Percentiles rank a stretch among this genome's conserved stretches.
These are phyloP conservation scores for Oophaga pumilio DNA, from an alignment of 2,113 vertebrate genomes.

Conservation along the genomic window DNA sequence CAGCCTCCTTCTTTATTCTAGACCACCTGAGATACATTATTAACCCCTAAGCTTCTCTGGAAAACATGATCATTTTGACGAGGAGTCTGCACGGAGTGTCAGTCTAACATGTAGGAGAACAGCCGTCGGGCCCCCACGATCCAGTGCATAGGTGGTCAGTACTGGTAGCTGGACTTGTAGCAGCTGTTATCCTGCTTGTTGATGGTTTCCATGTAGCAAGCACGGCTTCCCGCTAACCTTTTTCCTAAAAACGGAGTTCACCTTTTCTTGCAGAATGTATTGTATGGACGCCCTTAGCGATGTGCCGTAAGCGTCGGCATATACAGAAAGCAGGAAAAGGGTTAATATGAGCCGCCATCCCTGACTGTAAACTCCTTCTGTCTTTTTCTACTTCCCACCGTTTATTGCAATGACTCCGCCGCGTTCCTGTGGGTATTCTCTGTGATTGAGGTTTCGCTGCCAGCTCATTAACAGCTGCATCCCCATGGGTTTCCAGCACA, in stretches of 20 bases:
- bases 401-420: constrained; percentile 40
- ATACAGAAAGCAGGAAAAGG: neutral
- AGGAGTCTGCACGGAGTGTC: too few relatives aligned
- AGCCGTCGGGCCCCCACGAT: neutral
- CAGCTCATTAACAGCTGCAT: constrained; percentile 53
- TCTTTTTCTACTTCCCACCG: constrained; percentile 20
- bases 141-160: neutral
- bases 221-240: neutral
- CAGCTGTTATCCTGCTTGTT: neutral
- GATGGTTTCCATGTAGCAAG: neutral
- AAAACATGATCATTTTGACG: too few relatives aligned
- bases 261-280: neutral
- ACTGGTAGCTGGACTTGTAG: neutral
- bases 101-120: too few relatives aligned
- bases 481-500: constrained; percentile 15
- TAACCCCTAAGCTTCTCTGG: too few relatives aligned
- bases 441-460: constrained; percentile 49
- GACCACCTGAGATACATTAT: neutral
- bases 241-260: neutral
- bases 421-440: constrained; percentile 51
- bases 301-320: neutral
- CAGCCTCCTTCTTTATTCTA: neutral
- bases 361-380: neutral
- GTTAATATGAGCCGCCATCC: constrained; percentile 20
- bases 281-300: neutral